A percentile compares a stretch with the other conserved stretches of the same genome.
Conservation (phyloP, 1,140 invertebrate genomes). For the Phthorimaea operculella region DNA sequence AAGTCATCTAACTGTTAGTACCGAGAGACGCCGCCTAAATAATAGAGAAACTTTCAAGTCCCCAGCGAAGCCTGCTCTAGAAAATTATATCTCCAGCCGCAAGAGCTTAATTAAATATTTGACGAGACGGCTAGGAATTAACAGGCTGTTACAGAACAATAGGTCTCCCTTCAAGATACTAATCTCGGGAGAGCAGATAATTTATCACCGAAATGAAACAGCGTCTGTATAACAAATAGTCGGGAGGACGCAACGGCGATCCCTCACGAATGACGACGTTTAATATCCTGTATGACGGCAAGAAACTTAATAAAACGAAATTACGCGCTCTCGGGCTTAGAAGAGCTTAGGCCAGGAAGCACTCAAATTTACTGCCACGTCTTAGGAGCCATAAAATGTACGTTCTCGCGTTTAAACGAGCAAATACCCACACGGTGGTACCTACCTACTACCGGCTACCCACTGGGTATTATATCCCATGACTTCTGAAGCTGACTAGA, state of each 20-base stretch:
- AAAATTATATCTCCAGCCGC: neutral
- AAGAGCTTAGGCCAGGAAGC: slow-evolving; percentile 18
- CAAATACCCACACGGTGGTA: neutral
- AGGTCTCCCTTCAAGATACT: neutral
- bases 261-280: slow-evolving; percentile 5
- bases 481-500: too few species aligned
- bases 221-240: neutral
- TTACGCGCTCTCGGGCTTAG: slow-evolving; percentile 27
- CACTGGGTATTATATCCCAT: too few species aligned
- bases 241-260: neutral
- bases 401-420: slow-evolving; percentile 4
- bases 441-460: too few species aligned
- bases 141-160: neutral
- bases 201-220: neutral
- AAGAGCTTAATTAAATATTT: slow-evolving; percentile 1
- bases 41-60: neutral
- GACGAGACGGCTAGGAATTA: neutral
- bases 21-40: neutral
- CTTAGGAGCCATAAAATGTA: slow-evolving; percentile 33
- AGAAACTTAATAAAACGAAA: slow-evolving; percentile 42
- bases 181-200: neutral
- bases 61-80: neutral
- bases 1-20: neutral
- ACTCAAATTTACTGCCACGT: slow-evolving; percentile 37
- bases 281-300: slow-evolving; percentile 29